These are phyloP conservation scores for Ctenosaura bakeri DNA, from an alignment of 2,797 vertebrate species.

Conservation along the genomic window DNA sequence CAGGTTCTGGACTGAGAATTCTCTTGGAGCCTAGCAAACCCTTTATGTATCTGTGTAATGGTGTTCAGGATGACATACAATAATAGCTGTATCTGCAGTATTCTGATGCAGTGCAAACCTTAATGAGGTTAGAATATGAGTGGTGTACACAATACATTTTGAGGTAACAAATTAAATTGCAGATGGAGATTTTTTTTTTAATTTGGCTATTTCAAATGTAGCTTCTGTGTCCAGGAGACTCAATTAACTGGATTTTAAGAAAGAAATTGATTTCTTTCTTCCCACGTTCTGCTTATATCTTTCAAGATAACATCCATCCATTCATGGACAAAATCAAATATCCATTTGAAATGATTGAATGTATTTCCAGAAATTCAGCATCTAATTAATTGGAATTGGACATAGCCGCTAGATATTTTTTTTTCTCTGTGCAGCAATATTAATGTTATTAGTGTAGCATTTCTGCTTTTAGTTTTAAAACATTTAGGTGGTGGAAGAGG, in stretches of 20 bases:
- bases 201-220: slow-evolving; percentile 25
- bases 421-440: background rate
- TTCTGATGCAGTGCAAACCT: background rate
- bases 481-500: too few species aligned
- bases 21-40: background rate
- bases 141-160: accelerated
- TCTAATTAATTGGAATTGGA: slow-evolving; percentile 32
- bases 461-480: slow-evolving; percentile 20
- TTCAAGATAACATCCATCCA: slow-evolving; percentile 38
- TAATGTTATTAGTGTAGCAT: background rate
- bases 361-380: background rate
- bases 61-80: background rate
- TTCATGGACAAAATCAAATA: background rate
- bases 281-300: slow-evolving; percentile 23
- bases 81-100: background rate
- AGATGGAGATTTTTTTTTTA: slow-evolving; percentile 55
- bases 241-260: slow-evolving; percentile 32
- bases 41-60: background rate
- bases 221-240: background rate
- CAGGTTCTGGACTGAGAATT: too few species aligned
- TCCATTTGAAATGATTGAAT: slow-evolving; percentile 25
- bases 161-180: slow-evolving; percentile 32
- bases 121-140: slow-evolving; percentile 1
- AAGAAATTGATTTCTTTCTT: background rate
- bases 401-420: background rate